phyloP scores from a whole-genome alignment of 2,888 invertebrate species.

The Hemithea aestivaria region DNA sequence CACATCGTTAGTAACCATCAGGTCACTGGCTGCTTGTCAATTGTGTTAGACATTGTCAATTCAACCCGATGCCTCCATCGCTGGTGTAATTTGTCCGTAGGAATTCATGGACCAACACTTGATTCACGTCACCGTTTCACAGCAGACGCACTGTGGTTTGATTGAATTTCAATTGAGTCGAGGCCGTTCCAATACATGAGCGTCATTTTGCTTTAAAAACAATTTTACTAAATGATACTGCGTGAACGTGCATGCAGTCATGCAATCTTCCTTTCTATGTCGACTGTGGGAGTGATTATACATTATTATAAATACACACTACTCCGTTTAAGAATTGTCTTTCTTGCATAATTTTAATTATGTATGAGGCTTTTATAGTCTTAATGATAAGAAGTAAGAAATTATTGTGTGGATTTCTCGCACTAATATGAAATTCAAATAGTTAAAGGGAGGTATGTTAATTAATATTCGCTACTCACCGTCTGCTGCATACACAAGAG shows the following conservation, averaged over 20 bases:
- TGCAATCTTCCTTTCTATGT: constrained; percentile 41
- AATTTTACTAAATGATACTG: constrained; percentile 37
- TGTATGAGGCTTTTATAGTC: constrained; percentile 9
- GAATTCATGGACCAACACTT: constrained; percentile 32
- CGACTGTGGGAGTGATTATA: constrained; percentile 23
- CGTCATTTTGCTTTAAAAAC: constrained; percentile 32
- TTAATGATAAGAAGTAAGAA: constrained; percentile 10
- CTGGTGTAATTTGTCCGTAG: constrained; percentile 35
- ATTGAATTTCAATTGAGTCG: constrained; percentile 52
- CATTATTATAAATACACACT: constrained; percentile 22
- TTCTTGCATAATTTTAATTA: constrained; percentile 19
- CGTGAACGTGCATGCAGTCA: constrained; percentile 39
- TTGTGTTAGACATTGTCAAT: constrained; percentile 49
- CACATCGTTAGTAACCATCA: constrained; percentile 35
- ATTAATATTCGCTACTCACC: constrained; percentile 18
- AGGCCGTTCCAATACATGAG: constrained; percentile 34
- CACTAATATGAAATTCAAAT: constrained; percentile 18
- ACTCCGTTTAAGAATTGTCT: constrained; percentile 22
- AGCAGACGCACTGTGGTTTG: constrained; percentile 37
- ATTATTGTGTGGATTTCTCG: constrained; percentile 11
- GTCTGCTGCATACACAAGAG: constrained; percentile 6
- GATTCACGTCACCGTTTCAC: constrained; percentile 24
- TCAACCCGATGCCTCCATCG: constrained; percentile 46
- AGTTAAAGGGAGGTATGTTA: constrained; percentile 15
- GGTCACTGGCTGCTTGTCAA: constrained; percentile 49